phyloP scores from a whole-genome alignment of 2,113 vertebrate species.

The Canis aureus region DNA sequence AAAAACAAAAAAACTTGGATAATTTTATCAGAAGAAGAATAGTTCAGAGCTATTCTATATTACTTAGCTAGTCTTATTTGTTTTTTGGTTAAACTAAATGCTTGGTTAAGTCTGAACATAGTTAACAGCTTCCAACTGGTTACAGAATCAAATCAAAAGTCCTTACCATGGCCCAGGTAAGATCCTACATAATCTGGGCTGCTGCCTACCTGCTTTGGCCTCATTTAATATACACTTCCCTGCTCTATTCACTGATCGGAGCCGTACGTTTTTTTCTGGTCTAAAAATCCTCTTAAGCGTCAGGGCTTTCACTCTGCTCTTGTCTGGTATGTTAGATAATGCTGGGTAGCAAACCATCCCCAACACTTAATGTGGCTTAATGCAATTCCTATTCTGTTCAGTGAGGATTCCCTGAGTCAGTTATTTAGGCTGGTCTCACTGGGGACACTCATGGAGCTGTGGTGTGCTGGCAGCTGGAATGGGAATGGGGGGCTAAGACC shows the following conservation, averaged over 20 bases:
- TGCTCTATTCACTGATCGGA: not conserved
- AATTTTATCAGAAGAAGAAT: not conserved
- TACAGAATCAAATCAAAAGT: not conserved
- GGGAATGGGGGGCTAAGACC: not conserved
- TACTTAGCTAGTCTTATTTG: not conserved
- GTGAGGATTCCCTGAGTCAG: not conserved
- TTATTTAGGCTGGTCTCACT: not conserved
- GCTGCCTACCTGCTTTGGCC: not conserved
- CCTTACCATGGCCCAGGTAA: not conserved
- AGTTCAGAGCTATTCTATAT: not conserved
- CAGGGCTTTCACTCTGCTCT: not conserved
- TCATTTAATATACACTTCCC: not conserved
- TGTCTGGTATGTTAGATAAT: not conserved
- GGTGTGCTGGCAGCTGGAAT: not conserved
- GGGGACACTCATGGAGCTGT: not conserved
- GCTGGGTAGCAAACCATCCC: not conserved
- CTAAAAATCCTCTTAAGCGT: not conserved
- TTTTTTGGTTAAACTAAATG: not conserved
- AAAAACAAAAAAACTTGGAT: not conserved
- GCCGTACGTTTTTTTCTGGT: not conserved
- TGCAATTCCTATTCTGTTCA: not conserved
- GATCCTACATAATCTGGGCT: not conserved
- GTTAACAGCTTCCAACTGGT: not conserved
- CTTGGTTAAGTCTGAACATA: not conserved
- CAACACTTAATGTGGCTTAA: not conserved